Evolutionary conservation across 1,140 invertebrate species (phyloP), one percentile per base, ranked within the genome.

Genomic region (Drosophila sechellia): DNA sequence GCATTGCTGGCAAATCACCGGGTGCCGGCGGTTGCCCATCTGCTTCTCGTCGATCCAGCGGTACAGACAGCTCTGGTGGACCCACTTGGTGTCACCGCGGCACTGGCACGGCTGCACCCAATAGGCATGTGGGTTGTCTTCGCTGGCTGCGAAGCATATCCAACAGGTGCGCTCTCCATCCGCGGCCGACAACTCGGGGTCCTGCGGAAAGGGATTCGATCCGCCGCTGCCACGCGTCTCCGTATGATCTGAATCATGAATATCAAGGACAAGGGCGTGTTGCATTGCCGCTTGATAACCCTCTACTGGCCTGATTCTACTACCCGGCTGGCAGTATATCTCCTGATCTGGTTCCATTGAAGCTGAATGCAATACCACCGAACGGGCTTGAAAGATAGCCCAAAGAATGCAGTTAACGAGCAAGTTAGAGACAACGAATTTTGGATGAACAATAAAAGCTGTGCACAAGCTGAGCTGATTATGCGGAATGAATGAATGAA

Each of bases 51-150:
- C 98, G 6, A 99, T 90, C 98, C 98, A 99, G 85, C 98, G 94
- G 89, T 99, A 98, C 34, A 99, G 95, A 92, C 98, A 99, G 27
- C 94, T 95, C 92, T 99, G 97, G 92, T 99, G 98, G 15, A 98
- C 95, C 98, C 98, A 99, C 94, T 97, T 98, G 15, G 97, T 97
- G 20, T 98, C 97, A 48, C 98, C 98, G 79, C 96, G 94, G 93
- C 98, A 99, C 77, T 96, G 96, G 92, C 98, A 99, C 2, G 98
- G 98, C 90, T 97, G 96, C n/a, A 99, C 97, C 98, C 98, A 99
- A 3, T 94, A 94, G 48, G 96, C 97, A 13, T 95, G 94, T 13
- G 93, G 93, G 86, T 99, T 98, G 91, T 99, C 98, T 69, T 97
- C 97, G 77, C 98, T 98, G 5, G 96, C 97, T 22, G 97, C 98